phyloP scores from a whole-genome alignment of 1,140 invertebrate species.

The Polyergus mexicanus region DNA sequence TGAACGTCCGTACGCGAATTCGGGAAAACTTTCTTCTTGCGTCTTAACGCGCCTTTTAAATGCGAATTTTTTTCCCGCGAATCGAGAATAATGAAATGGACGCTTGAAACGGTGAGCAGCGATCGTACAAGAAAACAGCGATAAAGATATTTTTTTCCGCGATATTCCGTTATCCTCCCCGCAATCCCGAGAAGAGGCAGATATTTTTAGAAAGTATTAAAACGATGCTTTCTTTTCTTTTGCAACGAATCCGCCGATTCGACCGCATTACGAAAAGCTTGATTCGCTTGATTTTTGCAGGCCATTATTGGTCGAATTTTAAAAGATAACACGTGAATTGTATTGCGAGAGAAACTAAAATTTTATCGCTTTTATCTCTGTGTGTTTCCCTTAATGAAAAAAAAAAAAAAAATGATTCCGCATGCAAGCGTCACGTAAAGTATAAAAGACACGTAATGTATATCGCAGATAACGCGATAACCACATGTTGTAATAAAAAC shows the following conservation, averaged over 20 bases:
- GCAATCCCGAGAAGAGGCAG: neutral
- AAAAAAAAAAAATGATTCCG: no score
- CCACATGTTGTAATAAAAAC: no score
- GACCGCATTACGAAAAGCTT: neutral
- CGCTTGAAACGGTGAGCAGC: neutral
- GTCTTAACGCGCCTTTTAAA: neutral
- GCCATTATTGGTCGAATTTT: neutral
- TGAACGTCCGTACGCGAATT: neutral
- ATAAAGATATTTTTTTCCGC: conserved; percentile 12
- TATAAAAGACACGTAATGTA: no score
- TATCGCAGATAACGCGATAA: no score
- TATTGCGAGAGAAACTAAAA: neutral
- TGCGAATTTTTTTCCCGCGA: neutral
- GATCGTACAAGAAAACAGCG: neutral
- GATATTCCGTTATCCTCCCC: neutral
- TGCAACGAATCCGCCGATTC: neutral
- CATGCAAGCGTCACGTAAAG: no score
- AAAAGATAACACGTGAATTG: neutral
- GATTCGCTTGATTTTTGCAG: no score
- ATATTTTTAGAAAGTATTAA: conserved; percentile 58
- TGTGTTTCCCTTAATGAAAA: neutral
- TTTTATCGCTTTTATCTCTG: neutral
- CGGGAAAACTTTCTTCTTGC: neutral
- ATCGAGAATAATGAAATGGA: neutral
- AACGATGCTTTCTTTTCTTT: conserved; percentile 4